These are phyloP conservation scores for Drosophila demipolita DNA, from an alignment of 2,888 invertebrate species.

Conservation along the genomic window DNA sequence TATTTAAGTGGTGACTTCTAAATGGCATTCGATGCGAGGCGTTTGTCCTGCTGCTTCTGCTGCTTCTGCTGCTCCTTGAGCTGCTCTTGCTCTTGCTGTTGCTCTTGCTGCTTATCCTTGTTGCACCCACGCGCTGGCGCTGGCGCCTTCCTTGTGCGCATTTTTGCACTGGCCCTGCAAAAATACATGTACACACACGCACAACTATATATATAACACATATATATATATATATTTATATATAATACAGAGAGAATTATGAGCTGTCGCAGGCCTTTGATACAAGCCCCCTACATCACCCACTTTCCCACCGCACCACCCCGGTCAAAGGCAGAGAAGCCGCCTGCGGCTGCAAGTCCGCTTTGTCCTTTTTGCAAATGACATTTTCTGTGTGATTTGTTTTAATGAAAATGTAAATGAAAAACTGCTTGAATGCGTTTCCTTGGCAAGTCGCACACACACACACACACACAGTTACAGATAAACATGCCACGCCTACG, in stretches of 20 bases:
- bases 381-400: conserved; percentile 78
- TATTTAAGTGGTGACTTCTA: conserved; percentile 16
- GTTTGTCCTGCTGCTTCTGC: conserved; percentile 8
- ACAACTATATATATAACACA: neutral
- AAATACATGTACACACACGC: neutral
- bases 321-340: neutral
- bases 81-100: conserved; percentile 6
- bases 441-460: conserved; percentile 61
- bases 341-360: conserved; percentile 60
- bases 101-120: conserved; percentile 51
- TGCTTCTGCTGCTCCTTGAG: conserved; percentile 3
- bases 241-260: conserved; percentile 54
- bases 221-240: neutral
- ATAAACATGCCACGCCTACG: conserved; percentile 66
- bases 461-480: conserved; percentile 30
- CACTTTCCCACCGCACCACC: neutral
- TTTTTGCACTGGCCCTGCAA: conserved; percentile 61
- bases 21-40: conserved; percentile 17
- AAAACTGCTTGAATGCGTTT: conserved; percentile 77
- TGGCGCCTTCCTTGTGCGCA: conserved; percentile 53
- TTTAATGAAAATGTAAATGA: conserved; percentile 72
- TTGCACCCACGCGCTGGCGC: conserved; percentile 69
- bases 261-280: conserved; percentile 70
- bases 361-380: conserved; percentile 71
- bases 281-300: conserved; percentile 9